Conservation (phyloP, 2,888 invertebrate genomes). For the Melipona beecheii region DNA sequence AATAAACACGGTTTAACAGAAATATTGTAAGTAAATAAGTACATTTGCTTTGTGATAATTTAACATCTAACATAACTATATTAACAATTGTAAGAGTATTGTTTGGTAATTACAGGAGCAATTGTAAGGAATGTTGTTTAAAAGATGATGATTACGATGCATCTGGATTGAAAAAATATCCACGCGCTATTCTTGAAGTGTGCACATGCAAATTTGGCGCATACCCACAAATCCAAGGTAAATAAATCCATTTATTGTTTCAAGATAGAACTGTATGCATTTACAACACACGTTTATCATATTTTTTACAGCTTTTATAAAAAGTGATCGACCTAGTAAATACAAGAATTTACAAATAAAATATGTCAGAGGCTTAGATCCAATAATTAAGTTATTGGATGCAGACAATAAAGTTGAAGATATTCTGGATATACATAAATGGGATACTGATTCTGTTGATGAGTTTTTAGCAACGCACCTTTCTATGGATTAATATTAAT, state of each 20-base stretch:
- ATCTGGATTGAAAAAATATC: constrained; percentile 89
- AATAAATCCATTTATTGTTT: background rate
- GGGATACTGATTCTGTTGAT: constrained; percentile 99
- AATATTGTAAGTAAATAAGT: constrained; percentile 84
- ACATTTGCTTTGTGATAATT: background rate
- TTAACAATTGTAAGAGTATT: background rate
- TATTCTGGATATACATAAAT: constrained; percentile 97
- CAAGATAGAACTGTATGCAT: background rate
- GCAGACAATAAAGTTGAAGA: constrained; percentile 93
- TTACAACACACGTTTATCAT: background rate
- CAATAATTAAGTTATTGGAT: constrained; percentile 95
- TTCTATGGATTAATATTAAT: constrained; percentile 58
- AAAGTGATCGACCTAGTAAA: constrained; percentile 94
- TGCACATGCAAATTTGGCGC: constrained; percentile 99
- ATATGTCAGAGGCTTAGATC: constrained; percentile 97
- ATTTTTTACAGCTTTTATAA: constrained; percentile 92
- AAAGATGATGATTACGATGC: constrained; percentile 88
- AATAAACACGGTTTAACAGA: constrained; percentile 90
- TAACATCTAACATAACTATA: background rate
- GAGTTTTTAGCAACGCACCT: constrained; percentile 97
- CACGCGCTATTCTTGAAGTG: constrained; percentile 96
- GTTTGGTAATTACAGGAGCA: constrained; percentile 43
- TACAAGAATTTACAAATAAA: constrained; percentile 96
- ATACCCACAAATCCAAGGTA: constrained; percentile 97
- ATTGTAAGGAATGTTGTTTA: constrained; percentile 92